Evolutionary conservation across 2,113 vertebrate species (phyloP).

Genomic region (Neomonachus schauinslandi): DNA sequence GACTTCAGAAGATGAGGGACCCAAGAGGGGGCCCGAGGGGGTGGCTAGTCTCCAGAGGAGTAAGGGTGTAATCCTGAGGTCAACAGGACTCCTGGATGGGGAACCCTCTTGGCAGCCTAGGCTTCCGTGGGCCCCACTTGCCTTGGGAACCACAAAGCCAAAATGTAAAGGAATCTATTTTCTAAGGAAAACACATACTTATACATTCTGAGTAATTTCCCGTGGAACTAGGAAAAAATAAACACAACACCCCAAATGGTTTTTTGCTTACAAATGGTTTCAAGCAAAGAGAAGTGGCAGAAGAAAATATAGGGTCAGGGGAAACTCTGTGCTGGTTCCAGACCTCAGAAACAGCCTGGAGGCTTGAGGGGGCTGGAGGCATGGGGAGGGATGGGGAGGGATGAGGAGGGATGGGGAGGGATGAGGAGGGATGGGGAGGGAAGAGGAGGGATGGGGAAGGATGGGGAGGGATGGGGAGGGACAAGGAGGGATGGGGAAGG

Average conservation of each 20-base stretch:
- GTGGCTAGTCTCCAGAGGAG: not conserved
- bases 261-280: constrained; percentile 74
- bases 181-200: constrained; percentile 82
- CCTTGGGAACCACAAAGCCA: constrained; percentile 79
- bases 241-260: constrained; percentile 72
- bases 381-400: not conserved
- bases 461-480: not conserved
- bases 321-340: constrained; percentile 61
- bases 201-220: constrained; percentile 82
- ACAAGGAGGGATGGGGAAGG: not conserved
- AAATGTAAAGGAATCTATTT: constrained; percentile 83
- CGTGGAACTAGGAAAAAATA: constrained; percentile 74
- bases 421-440: not conserved
- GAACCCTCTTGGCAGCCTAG: constrained; percentile 74
- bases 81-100: not conserved
- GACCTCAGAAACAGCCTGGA: constrained; percentile 72
- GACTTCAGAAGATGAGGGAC: not conserved
- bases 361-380: constrained; percentile 52
- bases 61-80: constrained; percentile 20
- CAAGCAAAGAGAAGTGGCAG: constrained; percentile 60
- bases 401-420: not conserved
- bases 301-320: constrained; percentile 69
- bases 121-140: constrained; percentile 75
- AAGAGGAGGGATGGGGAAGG: not conserved
- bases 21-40: not conserved